Evolutionary conservation across 2,113 vertebrate species (phyloP), one percentile per base, ranked within the genome.

Genomic region (Corvus moneduloides): DNA sequence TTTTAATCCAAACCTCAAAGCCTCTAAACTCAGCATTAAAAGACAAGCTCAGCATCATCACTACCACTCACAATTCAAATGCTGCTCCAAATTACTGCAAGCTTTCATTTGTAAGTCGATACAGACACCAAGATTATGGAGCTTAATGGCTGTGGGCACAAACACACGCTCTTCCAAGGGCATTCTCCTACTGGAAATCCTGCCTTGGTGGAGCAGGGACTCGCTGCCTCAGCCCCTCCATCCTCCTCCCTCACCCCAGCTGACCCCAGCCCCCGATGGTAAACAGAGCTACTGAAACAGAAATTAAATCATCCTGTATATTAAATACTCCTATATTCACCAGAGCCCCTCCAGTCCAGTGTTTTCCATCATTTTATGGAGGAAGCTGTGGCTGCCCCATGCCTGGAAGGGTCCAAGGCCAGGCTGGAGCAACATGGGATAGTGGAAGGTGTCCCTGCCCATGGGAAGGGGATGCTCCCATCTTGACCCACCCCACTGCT

Each of bases 1-100:
- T 97, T 97, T 97, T 96, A 95, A 93, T 84, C 89, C 84, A 97
- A 94, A 96, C 88, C 90, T 98, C 96, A 98, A 97, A 98, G 92
- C 91, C 90, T 96, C 85, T 71, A 94, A 87, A 87, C 82, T 91
- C 78, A 27, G 94, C 93, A 96, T 67, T 95, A 97, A 94, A 97
- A 96, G 94, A 96, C 93, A 95, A 96, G 93, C 95, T 97, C 95
- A 95, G 94, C 89, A 95, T 95, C 95, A 96, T 94, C 89, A 78
- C 94, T n/a, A 94, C 96, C 94, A 92, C 90, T 97, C 94, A 74
- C 93, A 91, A 96, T 72, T 89, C 91, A 91, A 97, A 94, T 35
- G 91, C 95, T 96, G 94, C 96, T 94, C 94, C 89, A 90, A 96
- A 97, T 96, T 96, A 97, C 93, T 91, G 91, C 93, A 94, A 96